phyloP scores from a whole-genome alignment of 2,113 vertebrate species.

The Cromileptes altivelis region DNA sequence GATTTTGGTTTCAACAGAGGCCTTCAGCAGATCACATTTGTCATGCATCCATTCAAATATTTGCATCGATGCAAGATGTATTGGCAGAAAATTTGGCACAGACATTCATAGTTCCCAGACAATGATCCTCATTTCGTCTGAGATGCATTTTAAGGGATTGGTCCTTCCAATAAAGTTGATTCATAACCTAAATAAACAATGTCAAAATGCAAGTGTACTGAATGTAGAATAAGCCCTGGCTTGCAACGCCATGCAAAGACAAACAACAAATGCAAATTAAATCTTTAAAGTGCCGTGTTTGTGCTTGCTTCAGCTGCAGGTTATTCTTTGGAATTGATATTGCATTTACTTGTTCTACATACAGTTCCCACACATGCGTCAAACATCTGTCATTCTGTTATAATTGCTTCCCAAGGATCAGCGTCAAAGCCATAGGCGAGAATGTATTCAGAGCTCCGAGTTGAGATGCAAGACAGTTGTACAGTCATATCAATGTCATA shows the following conservation, averaged over 20 bases:
- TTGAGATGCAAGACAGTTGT: background rate
- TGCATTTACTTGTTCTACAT: background rate
- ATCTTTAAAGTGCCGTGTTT: background rate
- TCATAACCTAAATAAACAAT: conserved; percentile 18
- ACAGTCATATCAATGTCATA: background rate
- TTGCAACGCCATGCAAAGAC: background rate
- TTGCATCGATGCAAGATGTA: conserved; percentile 1
- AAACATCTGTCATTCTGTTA: background rate
- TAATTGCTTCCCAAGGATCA: background rate
- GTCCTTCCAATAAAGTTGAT: conserved; percentile 24
- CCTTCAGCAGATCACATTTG: background rate
- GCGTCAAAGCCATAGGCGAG: background rate
- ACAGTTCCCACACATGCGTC: background rate
- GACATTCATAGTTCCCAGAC: conserved; percentile 5
- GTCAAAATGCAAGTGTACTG: background rate
- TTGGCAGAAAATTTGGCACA: background rate
- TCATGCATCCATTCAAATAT: background rate
- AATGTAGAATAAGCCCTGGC: background rate
- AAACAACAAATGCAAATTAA: background rate
- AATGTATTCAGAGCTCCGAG: background rate
- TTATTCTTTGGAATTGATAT: background rate
- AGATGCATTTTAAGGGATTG: conserved; percentile 29
- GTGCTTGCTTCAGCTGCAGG: background rate
- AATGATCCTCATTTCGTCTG: conserved; percentile 15
- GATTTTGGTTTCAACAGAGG: background rate